Conservation (phyloP, 2,797 vertebrate species). For the Cossypha polioptera region DNA sequence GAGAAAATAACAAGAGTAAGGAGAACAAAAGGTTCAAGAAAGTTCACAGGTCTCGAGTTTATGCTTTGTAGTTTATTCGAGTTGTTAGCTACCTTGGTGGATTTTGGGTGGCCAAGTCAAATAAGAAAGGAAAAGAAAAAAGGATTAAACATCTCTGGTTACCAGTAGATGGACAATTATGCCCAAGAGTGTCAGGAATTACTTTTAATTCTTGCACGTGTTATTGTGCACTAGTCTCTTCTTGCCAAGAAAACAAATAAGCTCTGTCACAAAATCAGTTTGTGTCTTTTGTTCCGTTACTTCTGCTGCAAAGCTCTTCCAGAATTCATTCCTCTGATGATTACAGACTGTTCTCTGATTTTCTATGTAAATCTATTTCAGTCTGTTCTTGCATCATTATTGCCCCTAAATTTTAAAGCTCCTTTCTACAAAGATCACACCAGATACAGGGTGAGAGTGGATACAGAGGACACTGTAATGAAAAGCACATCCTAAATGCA, state of each 20-base stretch:
- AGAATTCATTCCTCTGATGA: not conserved
- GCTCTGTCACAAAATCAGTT: not conserved
- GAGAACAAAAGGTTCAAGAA: not conserved
- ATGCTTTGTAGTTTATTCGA: not conserved
- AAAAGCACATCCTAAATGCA: not conserved
- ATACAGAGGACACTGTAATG: not conserved
- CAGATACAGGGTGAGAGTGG: not conserved
- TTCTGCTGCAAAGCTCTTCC: not conserved
- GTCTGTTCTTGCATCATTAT: not conserved
- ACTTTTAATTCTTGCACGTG: not conserved
- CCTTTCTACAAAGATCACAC: not conserved
- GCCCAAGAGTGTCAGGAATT: not conserved
- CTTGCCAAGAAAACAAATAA: not conserved
- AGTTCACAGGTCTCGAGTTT: not conserved
- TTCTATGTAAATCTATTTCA: not conserved
- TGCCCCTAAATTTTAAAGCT: not conserved
- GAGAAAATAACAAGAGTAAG: not conserved
- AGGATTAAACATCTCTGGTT: not conserved
- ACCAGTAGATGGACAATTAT: not conserved
- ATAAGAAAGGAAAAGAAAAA: not conserved
- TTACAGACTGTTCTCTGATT: not conserved
- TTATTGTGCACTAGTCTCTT: not conserved
- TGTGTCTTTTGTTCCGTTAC: not conserved
- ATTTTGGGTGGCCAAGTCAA: not conserved
- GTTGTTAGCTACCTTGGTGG: not conserved